Base-by-base conservation (phyloP, 2,113 vertebrate genomes). In the Asarcornis scutulata region DNA sequence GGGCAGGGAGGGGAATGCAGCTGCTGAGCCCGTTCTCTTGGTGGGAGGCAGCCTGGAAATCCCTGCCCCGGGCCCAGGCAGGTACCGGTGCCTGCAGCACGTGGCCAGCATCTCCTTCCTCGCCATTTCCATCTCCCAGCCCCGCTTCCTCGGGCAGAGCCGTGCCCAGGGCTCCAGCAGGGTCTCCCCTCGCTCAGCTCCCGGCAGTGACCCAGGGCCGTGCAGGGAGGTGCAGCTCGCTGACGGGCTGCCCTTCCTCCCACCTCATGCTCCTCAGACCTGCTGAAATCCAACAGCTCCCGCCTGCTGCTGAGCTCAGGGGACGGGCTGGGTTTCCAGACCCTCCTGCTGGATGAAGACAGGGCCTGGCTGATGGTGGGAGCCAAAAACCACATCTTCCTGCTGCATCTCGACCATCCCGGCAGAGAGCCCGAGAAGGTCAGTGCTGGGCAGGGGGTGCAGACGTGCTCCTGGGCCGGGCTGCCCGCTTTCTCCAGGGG, bases 261-360 rank as follows among this genome's bases (percentile, higher is more conserved):
- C 11, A 13, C 26, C 32, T 42, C 48, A 14, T 62, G 17, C 27
- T 79, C 71, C 66, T 56, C 96, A 99, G 99, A 99, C 4, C 95
- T 99, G 81, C 93, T 97, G 89, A 96, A 94, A 90, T 98, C 75
- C 79, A 98, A 98, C 96, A 96, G 97, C 42, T 98, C 98, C 14
- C 97, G 31, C 1, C 88, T 98, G 23, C 96, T 98, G 90, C 98
- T 98, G 97, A 84, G 93, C 63, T 97, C 92, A 1, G 97, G 94
- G 16, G 94, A 97, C 1, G 91, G 93, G 14, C 95, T 98, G 7
- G 97, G 98, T 11, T 98, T 98, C 94, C 97, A 98, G 83, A 89
- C 97, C 7, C 88, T 99, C 86, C 96, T 99, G 66, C 25, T 99
- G 92, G 98, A 99, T 88, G 98, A 99, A 94, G 98, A 99, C 76